Evolutionary conservation across 1,140 invertebrate genomes (phyloP), one percentile per base, ranked within the genome.

Genomic region (Nautilus pompilius): DNA sequence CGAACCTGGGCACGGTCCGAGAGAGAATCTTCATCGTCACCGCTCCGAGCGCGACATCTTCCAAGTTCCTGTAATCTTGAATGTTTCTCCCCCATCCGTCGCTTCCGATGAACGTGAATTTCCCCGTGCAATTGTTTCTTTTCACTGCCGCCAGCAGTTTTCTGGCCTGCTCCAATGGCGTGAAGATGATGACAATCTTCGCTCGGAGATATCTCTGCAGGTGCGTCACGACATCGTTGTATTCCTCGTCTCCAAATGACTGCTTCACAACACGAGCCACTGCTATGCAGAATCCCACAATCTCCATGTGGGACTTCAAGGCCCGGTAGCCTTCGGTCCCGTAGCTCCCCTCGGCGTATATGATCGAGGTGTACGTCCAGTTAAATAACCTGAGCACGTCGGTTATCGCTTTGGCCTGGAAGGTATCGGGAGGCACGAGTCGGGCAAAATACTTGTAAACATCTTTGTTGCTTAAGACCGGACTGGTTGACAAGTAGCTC

Each of bases 31-130:
- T 89, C 15, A 91, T 87, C 0, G 89, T 90, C 55, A 91, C 88
- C 0, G 89, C 88, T 0, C 90, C 89, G 60, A 88, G 86, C 0
- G 89, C 89, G 17, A 89, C 87, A 2, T 88, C 86, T 70, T 90
- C 88, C 3, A 89, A 66, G 0, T 87, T 87, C 60, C 87, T 87
- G 0, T 90, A 84, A 2, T 90, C 77, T 65, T 88, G 88, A 17
- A 86, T 82, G 69, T 90, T 88, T 62, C 87, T 86, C 10, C 89
- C 89, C 90, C 90, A 91, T 2, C 88, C 89, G 73, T 91, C 90
- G 64, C 88, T 88, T 1, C 88, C 89, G 13, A 91, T 84, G 88
- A 88, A 91, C 33, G 88, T 85, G 68, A 90, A 90, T 4, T 60
- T 56, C 30, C 59, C 48, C 1, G 54, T 58, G 5, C 72, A 60